phyloP scores from a whole-genome alignment of 1,140 invertebrate genomes.

The Tetraneura akinire region DNA sequence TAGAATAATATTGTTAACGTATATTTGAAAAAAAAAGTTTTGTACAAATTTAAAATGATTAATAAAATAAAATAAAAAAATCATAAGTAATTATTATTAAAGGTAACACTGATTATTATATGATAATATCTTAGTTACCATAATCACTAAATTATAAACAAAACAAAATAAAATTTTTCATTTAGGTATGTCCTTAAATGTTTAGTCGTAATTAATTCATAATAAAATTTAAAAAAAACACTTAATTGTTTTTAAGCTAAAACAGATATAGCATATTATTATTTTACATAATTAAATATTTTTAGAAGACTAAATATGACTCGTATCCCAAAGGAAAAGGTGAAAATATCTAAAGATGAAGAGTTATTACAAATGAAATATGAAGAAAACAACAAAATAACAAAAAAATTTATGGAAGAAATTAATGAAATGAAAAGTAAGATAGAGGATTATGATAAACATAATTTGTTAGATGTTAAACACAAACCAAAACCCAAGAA shows the following conservation, averaged over 20 bases:
- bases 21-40: too few species aligned
- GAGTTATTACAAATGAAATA: conserved; percentile 44
- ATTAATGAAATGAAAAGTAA: conserved; percentile 47
- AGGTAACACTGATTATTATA: conserved; percentile 22
- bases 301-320: background rate
- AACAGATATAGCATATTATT: too few species aligned
- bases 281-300: background rate
- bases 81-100: background rate
- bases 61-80: background rate
- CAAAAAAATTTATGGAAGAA: conserved; percentile 44
- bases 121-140: conserved; percentile 33
- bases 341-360: conserved; percentile 30
- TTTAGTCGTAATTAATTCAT: too few species aligned
- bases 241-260: too few species aligned
- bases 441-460: conserved; percentile 15
- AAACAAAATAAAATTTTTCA: too few species aligned
- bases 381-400: conserved; percentile 39
- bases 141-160: conserved; percentile 13
- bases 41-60: too few species aligned
- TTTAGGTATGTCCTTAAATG: too few species aligned
- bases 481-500: conserved; percentile 29
- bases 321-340: background rate
- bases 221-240: too few species aligned
- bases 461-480: conserved; percentile 2
- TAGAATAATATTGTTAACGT: too few species aligned